These are phyloP conservation scores for Agonopterix heracliana DNA, from an alignment of 2,888 invertebrate species.

Conservation along the genomic window DNA sequence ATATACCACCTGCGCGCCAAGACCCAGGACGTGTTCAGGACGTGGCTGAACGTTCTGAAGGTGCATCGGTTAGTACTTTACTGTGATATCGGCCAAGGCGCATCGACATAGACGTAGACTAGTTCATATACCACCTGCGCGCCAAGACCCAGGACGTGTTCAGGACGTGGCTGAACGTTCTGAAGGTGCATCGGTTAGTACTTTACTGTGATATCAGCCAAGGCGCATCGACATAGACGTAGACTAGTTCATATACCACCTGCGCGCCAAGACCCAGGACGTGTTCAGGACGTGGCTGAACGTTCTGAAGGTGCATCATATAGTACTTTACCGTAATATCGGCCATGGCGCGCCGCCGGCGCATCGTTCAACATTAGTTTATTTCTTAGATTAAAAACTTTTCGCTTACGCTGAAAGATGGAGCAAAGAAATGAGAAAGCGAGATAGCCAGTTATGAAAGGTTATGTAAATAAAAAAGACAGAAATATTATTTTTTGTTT, in stretches of 20 bases:
- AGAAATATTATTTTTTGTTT: no score
- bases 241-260: slow-evolving; percentile 89
- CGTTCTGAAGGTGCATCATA: slow-evolving; percentile 83
- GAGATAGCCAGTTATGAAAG: no score
- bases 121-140: slow-evolving; percentile 88
- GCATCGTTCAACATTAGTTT: slow-evolving; percentile 75
- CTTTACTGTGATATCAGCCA: slow-evolving; percentile 87
- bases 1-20: slow-evolving; percentile 88
- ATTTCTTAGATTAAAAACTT: no score
- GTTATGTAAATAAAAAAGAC: no score
- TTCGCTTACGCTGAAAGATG: no score
- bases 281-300: slow-evolving; percentile 85
- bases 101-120: slow-evolving; percentile 90
- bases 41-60: slow-evolving; percentile 85
- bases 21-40: slow-evolving; percentile 80
- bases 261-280: slow-evolving; percentile 83
- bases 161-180: slow-evolving; percentile 83
- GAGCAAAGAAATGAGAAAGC: no score
- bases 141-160: slow-evolving; percentile 83
- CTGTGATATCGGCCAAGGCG: slow-evolving; percentile 86
- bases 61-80: slow-evolving; percentile 81
- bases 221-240: slow-evolving; percentile 89
- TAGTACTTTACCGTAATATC: slow-evolving; percentile 83
- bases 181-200: slow-evolving; percentile 82
- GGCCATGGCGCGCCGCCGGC: slow-evolving; percentile 81